These are phyloP conservation scores for Chanos chanos DNA, from an alignment of 2,797 vertebrate species.

Conservation along the genomic window DNA sequence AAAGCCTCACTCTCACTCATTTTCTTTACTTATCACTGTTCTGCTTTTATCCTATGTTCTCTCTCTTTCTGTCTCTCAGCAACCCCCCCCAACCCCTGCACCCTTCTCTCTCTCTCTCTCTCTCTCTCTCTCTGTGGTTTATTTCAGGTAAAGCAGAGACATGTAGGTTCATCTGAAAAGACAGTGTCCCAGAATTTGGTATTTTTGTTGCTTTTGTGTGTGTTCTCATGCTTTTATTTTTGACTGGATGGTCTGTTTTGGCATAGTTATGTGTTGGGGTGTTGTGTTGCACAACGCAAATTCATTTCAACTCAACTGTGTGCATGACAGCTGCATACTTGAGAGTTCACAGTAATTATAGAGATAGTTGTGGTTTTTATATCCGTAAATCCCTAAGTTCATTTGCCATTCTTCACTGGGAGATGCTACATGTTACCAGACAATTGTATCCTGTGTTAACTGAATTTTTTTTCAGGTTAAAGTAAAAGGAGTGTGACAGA, in stretches of 20 bases:
- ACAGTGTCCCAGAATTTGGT: constrained; percentile 34
- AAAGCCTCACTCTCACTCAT: constrained; percentile 37
- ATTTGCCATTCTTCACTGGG: too few relatives aligned
- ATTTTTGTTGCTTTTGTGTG: background rate
- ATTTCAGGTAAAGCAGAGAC: constrained; percentile 62
- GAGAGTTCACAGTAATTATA: too few relatives aligned
- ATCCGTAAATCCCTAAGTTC: too few relatives aligned
- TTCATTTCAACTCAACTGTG: too few relatives aligned
- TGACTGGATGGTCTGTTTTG: too few relatives aligned
- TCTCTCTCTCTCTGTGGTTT: constrained; percentile 40
- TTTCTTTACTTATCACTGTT: constrained; percentile 41
- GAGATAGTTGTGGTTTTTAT: too few relatives aligned
- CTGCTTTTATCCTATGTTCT: constrained; percentile 18
- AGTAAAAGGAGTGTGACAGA: constrained; percentile 49
- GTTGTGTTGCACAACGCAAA: too few relatives aligned
- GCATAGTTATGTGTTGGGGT: too few relatives aligned
- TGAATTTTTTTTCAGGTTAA: too few relatives aligned
- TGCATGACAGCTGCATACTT: too few relatives aligned
- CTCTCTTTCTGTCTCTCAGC: constrained; percentile 3
- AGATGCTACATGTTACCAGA: too few relatives aligned
- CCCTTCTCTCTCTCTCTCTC: constrained; percentile 1
- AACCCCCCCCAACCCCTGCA: constrained; percentile 16
- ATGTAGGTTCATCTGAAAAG: constrained; percentile 59
- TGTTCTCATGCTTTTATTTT: background rate
- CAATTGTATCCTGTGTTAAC: too few relatives aligned